Percentiles rank a stretch among this genome's conserved stretches.
Conservation (phyloP, 2,113 vertebrate species). For the Sitta europaea region DNA sequence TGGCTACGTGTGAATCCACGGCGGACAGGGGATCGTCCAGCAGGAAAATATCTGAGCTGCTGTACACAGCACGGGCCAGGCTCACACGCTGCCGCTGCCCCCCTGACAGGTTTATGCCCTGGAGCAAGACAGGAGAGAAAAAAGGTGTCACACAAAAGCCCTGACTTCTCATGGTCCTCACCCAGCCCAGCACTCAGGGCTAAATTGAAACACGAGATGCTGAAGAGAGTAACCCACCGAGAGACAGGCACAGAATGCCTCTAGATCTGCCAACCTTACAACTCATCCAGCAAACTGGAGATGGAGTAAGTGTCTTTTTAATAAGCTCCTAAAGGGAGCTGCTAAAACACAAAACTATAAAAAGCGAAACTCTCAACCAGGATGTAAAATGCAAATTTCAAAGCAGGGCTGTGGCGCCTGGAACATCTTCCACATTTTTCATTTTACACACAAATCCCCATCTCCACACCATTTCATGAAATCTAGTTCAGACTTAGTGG, state of each 20-base stretch:
- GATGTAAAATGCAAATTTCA: not conserved
- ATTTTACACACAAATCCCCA: not conserved
- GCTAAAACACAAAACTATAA: not conserved
- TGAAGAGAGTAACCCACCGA: not conserved
- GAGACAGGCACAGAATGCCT: not conserved
- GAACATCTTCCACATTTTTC: not conserved
- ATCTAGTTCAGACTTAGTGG: not conserved
- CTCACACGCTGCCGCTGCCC: constrained; percentile 94
- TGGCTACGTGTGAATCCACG: constrained; percentile 92
- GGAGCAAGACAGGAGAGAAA: not conserved
- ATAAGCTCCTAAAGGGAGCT: constrained; percentile 15
- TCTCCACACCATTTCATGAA: not conserved
- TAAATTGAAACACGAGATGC: not conserved
- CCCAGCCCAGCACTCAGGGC: not conserved
- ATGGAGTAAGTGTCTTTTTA: not conserved
- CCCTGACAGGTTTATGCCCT: constrained; percentile 97
- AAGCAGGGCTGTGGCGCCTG: not conserved
- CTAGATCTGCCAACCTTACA: constrained; percentile 14
- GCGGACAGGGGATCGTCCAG: constrained; percentile 94
- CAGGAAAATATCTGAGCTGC: constrained; percentile 84
- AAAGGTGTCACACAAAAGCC: not conserved
- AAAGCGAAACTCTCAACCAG: not conserved
- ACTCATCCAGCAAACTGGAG: constrained; percentile 10
- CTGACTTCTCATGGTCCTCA: not conserved
- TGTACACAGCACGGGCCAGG: constrained; percentile 89